Evolutionary conservation across 2,888 invertebrate genomes (phyloP).

Genomic region (Agapetus fuscipes): DNA sequence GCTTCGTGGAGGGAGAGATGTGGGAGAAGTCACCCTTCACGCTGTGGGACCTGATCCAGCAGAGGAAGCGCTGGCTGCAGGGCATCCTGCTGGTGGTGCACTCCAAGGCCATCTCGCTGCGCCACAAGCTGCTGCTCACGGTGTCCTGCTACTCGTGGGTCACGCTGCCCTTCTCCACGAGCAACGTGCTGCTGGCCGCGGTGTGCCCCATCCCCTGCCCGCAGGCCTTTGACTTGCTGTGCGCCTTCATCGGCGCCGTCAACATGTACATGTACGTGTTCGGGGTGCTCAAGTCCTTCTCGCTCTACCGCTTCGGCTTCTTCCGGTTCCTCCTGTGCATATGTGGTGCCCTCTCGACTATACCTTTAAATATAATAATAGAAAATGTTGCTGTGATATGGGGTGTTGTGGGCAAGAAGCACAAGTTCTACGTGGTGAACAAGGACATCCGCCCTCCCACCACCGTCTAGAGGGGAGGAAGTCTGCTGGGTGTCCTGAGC

Average conservation of each 20-base stretch:
- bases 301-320: conserved; percentile 76
- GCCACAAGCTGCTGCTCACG: conserved; percentile 70
- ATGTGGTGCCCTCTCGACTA: conserved; percentile 77
- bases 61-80: conserved; percentile 93
- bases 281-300: conserved; percentile 94
- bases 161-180: conserved; percentile 85
- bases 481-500: too few species aligned
- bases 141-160: conserved; percentile 95
- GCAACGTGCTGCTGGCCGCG: conserved; percentile 76
- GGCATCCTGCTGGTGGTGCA: conserved; percentile 84
- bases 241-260: conserved; percentile 86
- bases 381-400: conserved; percentile 93
- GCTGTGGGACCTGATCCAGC: conserved; percentile 89
- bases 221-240: conserved; percentile 71
- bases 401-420: conserved; percentile 90
- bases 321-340: conserved; percentile 70
- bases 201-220: conserved; percentile 84
- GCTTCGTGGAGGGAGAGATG: conserved; percentile 97
- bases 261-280: conserved; percentile 97
- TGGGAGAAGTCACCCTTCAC: conserved; percentile 98
- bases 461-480: conserved; percentile 39
- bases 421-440: conserved; percentile 94
- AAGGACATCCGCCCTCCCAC: conserved; percentile 72
- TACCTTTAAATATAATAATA: conserved; percentile 88
- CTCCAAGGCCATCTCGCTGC: conserved; percentile 70